A percentile compares a stretch with the other conserved stretches of the same genome.
phyloP scores from a whole-genome alignment of 2,797 vertebrate genomes.

The Cyprinella venusta region DNA sequence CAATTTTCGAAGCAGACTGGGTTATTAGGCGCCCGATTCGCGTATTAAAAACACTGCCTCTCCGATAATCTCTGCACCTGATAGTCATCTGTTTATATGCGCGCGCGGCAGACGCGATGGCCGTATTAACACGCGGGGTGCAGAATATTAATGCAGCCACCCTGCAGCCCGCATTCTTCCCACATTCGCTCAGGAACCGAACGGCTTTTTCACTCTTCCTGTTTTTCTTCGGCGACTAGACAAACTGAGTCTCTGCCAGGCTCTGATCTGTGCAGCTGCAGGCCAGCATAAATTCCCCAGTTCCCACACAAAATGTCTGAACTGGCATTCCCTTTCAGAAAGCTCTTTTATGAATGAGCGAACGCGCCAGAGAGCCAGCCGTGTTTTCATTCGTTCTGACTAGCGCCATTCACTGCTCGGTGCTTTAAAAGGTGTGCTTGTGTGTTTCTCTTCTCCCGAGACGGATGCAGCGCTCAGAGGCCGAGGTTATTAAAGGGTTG shows the following conservation, averaged over 20 bases:
- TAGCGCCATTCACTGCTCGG: constrained; percentile 45
- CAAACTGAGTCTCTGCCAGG: constrained; percentile 62
- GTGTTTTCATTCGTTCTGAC: constrained; percentile 57
- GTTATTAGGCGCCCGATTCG: constrained; percentile 50
- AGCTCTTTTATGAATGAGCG: constrained; percentile 63
- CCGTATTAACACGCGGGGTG: constrained; percentile 28
- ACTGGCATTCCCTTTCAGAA: constrained; percentile 62
- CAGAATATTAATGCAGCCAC: constrained; percentile 55
- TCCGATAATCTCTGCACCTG: constrained; percentile 56
- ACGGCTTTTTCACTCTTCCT: constrained; percentile 63
- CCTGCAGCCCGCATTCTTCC: constrained; percentile 56
- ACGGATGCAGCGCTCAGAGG: background rate
- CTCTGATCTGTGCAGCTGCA: constrained; percentile 64
- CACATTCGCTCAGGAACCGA: constrained; percentile 59
- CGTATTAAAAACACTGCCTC: constrained; percentile 58
- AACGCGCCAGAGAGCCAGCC: constrained; percentile 34
- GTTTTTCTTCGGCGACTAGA: constrained; percentile 65
- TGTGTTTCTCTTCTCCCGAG: constrained; percentile 20
- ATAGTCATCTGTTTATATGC: constrained; percentile 40
- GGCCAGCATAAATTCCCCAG: constrained; percentile 61
- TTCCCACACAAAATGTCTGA: constrained; percentile 63
- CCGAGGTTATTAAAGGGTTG: constrained; percentile 54
- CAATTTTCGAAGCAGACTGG: constrained; percentile 51
- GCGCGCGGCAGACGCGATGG: background rate
- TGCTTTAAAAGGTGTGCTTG: constrained; percentile 33